phyloP scores from a whole-genome alignment of 37 sponge, comb jelly and placozoan species.

The Eunapius fragilis region DNA sequence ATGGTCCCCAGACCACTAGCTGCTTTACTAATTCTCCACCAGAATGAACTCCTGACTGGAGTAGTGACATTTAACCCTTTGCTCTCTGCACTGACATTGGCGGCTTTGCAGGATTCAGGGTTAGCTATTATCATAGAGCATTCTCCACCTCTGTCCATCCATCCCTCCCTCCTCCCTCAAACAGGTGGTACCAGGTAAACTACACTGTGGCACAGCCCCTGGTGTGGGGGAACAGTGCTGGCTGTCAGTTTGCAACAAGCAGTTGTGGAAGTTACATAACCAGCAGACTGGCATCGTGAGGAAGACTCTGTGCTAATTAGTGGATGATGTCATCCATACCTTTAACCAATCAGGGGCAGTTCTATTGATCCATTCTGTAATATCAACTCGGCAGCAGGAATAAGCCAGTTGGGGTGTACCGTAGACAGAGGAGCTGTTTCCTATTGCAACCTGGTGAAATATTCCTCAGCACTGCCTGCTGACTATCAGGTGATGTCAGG shows the following conservation, averaged over 20 bases:
- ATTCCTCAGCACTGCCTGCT: background rate
- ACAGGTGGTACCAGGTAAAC: constrained; percentile 73
- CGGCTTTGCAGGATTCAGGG: constrained; percentile 82
- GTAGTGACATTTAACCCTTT: constrained; percentile 65
- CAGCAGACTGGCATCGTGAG: background rate
- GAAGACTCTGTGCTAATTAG: background rate
- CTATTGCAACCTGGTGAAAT: constrained; percentile 12
- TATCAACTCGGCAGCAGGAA: background rate
- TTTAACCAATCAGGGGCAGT: background rate
- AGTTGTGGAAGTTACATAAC: constrained; percentile 56
- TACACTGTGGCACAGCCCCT: constrained; percentile 50
- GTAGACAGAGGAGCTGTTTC: constrained; percentile 37
- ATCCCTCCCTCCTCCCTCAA: background rate
- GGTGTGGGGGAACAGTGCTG: constrained; percentile 54
- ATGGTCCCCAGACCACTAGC: background rate
- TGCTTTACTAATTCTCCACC: background rate
- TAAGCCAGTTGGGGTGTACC: constrained; percentile 24
- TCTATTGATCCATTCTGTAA: constrained; percentile 44
- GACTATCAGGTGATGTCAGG: constrained; percentile 10
- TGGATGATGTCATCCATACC: background rate
- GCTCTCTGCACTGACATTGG: constrained; percentile 69
- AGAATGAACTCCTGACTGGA: constrained; percentile 93
- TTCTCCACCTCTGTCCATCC: background rate
- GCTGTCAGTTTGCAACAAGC: constrained; percentile 51
- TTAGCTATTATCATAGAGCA: background rate